These are phyloP conservation scores for Eristalis tenax DNA, from an alignment of 2,888 invertebrate species.

Conservation along the genomic window DNA sequence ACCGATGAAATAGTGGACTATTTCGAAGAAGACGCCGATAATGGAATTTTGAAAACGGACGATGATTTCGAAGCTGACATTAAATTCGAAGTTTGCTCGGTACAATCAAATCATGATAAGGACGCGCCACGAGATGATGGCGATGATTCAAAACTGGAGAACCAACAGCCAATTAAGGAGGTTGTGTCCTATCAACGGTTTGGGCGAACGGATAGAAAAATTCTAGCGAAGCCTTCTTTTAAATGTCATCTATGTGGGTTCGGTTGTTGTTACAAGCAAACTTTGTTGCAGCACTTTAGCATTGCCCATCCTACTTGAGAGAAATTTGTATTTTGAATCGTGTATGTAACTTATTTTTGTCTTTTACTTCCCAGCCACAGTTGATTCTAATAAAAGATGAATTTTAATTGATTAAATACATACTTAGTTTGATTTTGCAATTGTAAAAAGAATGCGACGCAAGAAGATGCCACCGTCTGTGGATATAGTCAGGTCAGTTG, in stretches of 20 bases:
- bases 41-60: not conserved
- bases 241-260: conserved; percentile 78
- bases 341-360: conserved; percentile 10
- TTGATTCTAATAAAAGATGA: conserved; percentile 1
- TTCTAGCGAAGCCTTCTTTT: conserved; percentile 73
- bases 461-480: not conserved
- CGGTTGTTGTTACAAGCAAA: conserved; percentile 75
- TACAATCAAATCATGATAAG: conserved; percentile 9
- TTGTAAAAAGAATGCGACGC: not conserved
- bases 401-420: not conserved
- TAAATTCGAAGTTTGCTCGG: conserved; percentile 17
- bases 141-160: not conserved
- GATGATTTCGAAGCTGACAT: not conserved
- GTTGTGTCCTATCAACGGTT: conserved; percentile 77
- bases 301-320: conserved; percentile 75
- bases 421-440: conserved; percentile 19
- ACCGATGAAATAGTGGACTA: conserved; percentile 28
- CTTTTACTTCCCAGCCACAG: not conserved
- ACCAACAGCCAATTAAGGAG: conserved; percentile 60
- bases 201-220: conserved; percentile 75
- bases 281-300: conserved; percentile 75
- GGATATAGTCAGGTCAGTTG: conserved; percentile 80
- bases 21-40: conserved; percentile 31
- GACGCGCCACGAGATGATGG: not conserved
- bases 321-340: conserved; percentile 1